These are phyloP conservation scores for Platycheirus rosarum DNA, from an alignment of 2,888 invertebrate species.

Conservation along the genomic window DNA sequence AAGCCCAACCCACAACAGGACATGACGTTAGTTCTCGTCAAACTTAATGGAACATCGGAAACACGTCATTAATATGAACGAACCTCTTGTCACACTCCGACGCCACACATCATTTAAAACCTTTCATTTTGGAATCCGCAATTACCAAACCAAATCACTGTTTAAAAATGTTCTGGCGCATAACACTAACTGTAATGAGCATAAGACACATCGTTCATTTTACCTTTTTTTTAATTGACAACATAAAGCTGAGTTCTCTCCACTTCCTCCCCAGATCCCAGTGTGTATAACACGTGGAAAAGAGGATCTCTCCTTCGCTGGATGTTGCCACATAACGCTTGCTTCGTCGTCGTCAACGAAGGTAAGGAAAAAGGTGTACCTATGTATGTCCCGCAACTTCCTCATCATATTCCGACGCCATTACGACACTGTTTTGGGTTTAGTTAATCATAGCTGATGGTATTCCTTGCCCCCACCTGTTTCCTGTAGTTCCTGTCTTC, in stretches of 20 bases:
- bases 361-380: background rate
- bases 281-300: background rate
- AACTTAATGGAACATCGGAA: conserved; percentile 13
- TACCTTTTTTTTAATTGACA: conserved; percentile 72
- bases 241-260: conserved; percentile 55
- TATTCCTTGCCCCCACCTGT: conserved; percentile 24
- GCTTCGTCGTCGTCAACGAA: conserved; percentile 8
- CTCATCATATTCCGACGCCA: conserved; percentile 45
- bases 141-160: conserved; percentile 72
- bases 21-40: conserved; percentile 12
- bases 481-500: conserved; percentile 35
- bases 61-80: conserved; percentile 30
- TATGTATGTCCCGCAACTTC: conserved; percentile 23
- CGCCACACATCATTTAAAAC: conserved; percentile 46
- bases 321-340: conserved; percentile 24
- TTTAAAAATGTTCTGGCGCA: conserved; percentile 71
- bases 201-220: conserved; percentile 73
- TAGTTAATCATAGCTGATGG: conserved; percentile 65
- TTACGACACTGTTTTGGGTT: conserved; percentile 64
- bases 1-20: too few species aligned
- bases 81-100: conserved; percentile 17
- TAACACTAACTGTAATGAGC: conserved; percentile 72
- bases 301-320: conserved; percentile 34
- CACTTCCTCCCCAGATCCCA: background rate
- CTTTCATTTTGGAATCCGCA: conserved; percentile 61